These are phyloP conservation scores for Syngnathus acus DNA, from an alignment of 2,797 vertebrate species.

Conservation along the genomic window DNA sequence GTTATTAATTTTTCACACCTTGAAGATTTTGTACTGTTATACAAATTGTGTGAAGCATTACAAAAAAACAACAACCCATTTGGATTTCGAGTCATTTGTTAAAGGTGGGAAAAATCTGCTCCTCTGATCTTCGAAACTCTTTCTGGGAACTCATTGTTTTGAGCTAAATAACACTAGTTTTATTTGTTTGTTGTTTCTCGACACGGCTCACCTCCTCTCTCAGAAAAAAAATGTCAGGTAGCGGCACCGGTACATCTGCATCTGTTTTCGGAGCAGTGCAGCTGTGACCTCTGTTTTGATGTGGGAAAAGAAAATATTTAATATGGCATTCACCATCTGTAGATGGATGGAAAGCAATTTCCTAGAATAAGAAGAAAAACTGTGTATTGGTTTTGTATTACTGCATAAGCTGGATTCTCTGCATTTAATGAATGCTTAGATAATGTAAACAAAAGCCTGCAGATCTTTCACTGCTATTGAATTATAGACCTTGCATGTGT, in stretches of 20 bases:
- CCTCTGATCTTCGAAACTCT: slow-evolving; percentile 30
- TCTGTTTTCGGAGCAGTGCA: slow-evolving; percentile 64
- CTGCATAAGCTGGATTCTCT: slow-evolving; percentile 34
- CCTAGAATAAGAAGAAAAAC: slow-evolving; percentile 47
- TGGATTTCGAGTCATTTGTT: slow-evolving; percentile 15
- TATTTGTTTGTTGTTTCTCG: not conserved
- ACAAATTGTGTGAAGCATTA: slow-evolving; percentile 28
- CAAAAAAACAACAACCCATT: slow-evolving; percentile 11
- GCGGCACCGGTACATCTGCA: slow-evolving; percentile 56
- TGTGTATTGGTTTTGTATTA: slow-evolving; percentile 49
- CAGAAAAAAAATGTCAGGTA: slow-evolving; percentile 54
- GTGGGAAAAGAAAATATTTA: slow-evolving; percentile 71
- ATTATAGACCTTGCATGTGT: slow-evolving; percentile 29
- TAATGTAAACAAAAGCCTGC: slow-evolving; percentile 34
- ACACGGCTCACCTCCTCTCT: slow-evolving; percentile 1
- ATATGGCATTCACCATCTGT: slow-evolving; percentile 78
- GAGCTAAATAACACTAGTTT: slow-evolving; percentile 49
- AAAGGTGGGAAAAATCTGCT: slow-evolving; percentile 24
- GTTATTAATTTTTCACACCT: slow-evolving; percentile 43
- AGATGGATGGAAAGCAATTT: slow-evolving; percentile 34
- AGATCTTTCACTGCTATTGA: slow-evolving; percentile 20
- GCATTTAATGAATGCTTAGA: slow-evolving; percentile 40
- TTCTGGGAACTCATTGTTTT: slow-evolving; percentile 28
- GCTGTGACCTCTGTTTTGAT: slow-evolving; percentile 84
- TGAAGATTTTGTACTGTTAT: slow-evolving; percentile 11